These are phyloP conservation scores for Etheostoma nigrum DNA, from an alignment of 2,797 vertebrate genomes.

Conservation along the genomic window DNA sequence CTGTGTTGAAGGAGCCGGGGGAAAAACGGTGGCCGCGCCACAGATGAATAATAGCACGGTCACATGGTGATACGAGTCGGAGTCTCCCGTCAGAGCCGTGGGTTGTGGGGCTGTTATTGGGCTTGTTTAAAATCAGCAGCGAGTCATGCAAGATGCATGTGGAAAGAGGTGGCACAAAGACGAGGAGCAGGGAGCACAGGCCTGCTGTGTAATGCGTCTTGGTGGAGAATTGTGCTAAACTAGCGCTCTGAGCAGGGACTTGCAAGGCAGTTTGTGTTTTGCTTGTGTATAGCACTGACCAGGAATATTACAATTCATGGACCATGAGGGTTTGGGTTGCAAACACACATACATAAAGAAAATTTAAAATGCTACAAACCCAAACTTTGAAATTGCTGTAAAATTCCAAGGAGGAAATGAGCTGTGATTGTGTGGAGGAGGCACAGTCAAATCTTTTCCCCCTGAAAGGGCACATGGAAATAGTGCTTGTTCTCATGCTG, in stretches of 20 bases:
- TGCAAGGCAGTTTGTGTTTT: slow-evolving; percentile 75
- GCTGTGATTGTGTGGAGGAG: slow-evolving; percentile 47
- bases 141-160: slow-evolving; percentile 82
- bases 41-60: slow-evolving; percentile 74
- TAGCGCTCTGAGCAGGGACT: slow-evolving; percentile 69
- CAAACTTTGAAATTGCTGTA: slow-evolving; percentile 67
- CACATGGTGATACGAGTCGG: slow-evolving; percentile 49
- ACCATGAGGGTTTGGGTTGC: slow-evolving; percentile 67
- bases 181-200: slow-evolving; percentile 41
- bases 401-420: slow-evolving; percentile 69
- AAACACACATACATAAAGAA: slow-evolving; percentile 69
- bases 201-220: slow-evolving; percentile 57
- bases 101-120: slow-evolving; percentile 67
- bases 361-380: slow-evolving; percentile 63
- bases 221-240: slow-evolving; percentile 67
- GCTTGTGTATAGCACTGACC: slow-evolving; percentile 72
- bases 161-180: slow-evolving; percentile 55
- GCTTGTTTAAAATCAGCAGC: slow-evolving; percentile 76
- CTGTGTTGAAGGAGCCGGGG: slow-evolving; percentile 52
- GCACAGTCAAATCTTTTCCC: slow-evolving; percentile 42
- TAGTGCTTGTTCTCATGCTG: slow-evolving; percentile 33
- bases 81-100: slow-evolving; percentile 47
- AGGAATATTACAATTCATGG: slow-evolving; percentile 81
- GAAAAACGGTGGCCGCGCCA: slow-evolving; percentile 29
- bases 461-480: slow-evolving; percentile 49